Conservation (phyloP, 2,113 vertebrate species). For the Pseudonaja textilis region DNA sequence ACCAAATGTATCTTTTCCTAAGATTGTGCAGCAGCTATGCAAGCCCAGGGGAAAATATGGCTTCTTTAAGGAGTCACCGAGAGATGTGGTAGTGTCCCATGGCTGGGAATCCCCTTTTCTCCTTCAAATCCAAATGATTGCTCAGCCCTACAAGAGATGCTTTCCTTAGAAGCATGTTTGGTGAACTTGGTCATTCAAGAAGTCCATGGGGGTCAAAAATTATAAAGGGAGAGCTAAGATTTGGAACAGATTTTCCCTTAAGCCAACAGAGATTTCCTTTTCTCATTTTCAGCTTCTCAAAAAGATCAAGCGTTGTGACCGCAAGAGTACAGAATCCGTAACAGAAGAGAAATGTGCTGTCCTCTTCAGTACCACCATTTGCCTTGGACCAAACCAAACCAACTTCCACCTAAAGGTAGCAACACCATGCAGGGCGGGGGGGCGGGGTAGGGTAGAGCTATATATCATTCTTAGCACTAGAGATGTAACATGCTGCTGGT, state of each 20-base stretch:
- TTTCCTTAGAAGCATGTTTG: neutral
- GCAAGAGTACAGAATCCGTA: conserved; percentile 93
- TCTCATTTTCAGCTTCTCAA: conserved; percentile 81
- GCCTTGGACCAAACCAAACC: conserved; percentile 74
- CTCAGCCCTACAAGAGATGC: neutral
- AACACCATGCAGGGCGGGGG: neutral
- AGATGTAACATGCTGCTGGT: neutral
- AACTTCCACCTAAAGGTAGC: conserved; percentile 83
- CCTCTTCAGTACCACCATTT: conserved; percentile 83
- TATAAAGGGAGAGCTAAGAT: neutral
- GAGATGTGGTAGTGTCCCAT: neutral
- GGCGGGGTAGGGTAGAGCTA: no score
- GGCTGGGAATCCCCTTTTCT: neutral
- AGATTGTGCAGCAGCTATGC: neutral
- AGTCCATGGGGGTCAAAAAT: neutral
- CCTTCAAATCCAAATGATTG: neutral
- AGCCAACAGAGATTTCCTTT: neutral
- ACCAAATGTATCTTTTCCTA: neutral
- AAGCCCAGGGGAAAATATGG: neutral
- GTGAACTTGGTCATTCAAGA: neutral
- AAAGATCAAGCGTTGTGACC: conserved; percentile 94
- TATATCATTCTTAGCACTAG: neutral
- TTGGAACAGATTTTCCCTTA: neutral
- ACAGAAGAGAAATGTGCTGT: conserved; percentile 96
- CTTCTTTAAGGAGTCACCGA: neutral